Conservation (phyloP, 2,888 invertebrate species). For the Andrena haemorrhoa region DNA sequence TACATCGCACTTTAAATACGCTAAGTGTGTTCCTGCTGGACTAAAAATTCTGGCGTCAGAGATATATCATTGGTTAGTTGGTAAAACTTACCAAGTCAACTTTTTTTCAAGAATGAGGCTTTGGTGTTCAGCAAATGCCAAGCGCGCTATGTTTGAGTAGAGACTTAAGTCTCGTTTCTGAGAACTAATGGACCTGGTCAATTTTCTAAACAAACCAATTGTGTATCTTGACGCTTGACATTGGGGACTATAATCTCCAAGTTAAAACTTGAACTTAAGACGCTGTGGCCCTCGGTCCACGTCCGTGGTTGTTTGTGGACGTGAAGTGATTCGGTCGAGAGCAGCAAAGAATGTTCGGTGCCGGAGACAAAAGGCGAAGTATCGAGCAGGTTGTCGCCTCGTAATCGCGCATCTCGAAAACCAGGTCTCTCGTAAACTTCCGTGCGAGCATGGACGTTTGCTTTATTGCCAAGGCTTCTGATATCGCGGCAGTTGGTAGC, state of each 20-base stretch:
- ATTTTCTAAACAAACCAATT: too few relatives aligned
- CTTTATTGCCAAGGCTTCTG: constrained; percentile 82
- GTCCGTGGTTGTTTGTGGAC: neutral
- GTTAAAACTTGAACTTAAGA: neutral
- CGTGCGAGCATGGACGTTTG: constrained; percentile 74
- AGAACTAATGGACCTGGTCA: too few relatives aligned
- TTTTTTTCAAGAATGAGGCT: too few relatives aligned
- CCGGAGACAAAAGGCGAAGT: constrained; percentile 50
- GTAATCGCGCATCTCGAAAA: constrained; percentile 73
- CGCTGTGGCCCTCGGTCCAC: neutral
- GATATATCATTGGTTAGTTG: too few relatives aligned
- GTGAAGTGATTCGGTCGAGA: neutral
- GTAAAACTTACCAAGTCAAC: too few relatives aligned
- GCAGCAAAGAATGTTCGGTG: constrained; percentile 16
- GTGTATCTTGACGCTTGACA: too few relatives aligned
- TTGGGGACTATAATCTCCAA: neutral
- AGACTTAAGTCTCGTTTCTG: too few relatives aligned
- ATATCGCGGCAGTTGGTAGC: constrained; percentile 80
- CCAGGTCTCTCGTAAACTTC: constrained; percentile 72
- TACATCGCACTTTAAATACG: too few relatives aligned
- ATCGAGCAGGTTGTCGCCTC: constrained; percentile 73
- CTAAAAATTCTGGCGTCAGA: too few relatives aligned
- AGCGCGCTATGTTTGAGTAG: too few relatives aligned
- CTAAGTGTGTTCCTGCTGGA: too few relatives aligned
- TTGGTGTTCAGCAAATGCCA: too few relatives aligned